Percentiles rank a stretch among this genome's conserved stretches.
These are phyloP conservation scores for Galagoides demidoff DNA, from an alignment of 2,797 vertebrate species.

Conservation along the genomic window DNA sequence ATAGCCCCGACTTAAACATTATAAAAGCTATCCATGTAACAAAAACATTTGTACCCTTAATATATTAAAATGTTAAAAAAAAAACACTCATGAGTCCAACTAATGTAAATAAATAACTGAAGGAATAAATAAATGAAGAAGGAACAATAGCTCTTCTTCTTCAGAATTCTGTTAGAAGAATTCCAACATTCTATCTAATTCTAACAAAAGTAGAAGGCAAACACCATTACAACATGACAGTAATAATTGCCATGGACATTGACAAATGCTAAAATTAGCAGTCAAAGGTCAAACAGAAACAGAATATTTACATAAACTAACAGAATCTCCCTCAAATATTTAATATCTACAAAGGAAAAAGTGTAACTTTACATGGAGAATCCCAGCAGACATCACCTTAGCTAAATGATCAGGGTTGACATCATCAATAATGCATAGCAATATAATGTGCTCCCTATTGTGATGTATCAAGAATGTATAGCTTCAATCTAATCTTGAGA, in stretches of 20 bases:
- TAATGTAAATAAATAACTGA: not conserved
- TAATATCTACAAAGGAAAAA: not conserved
- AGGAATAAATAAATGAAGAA: constrained; percentile 1
- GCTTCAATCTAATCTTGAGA: not conserved
- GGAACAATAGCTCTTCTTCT: not conserved
- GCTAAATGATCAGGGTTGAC: constrained; percentile 11
- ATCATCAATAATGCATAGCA: not conserved
- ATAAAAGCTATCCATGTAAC: not conserved
- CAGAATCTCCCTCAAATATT: not conserved
- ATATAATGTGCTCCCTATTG: not conserved
- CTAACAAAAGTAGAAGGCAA: not conserved
- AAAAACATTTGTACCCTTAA: not conserved
- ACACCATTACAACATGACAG: not conserved
- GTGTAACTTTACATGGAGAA: not conserved
- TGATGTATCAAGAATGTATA: not conserved
- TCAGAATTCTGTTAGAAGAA: not conserved
- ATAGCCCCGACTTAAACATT: not conserved
- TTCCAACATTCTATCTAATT: not conserved
- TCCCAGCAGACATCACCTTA: not conserved
- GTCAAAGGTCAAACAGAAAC: constrained; percentile 29
- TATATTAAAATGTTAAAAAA: not conserved
- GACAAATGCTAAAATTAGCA: not conserved
- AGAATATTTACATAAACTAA: not conserved
- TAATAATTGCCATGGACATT: not conserved
- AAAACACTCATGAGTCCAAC: not conserved